These are phyloP conservation scores for Sarcophaga carnaria DNA, from an alignment of 2,888 invertebrate species.

Conservation along the genomic window DNA sequence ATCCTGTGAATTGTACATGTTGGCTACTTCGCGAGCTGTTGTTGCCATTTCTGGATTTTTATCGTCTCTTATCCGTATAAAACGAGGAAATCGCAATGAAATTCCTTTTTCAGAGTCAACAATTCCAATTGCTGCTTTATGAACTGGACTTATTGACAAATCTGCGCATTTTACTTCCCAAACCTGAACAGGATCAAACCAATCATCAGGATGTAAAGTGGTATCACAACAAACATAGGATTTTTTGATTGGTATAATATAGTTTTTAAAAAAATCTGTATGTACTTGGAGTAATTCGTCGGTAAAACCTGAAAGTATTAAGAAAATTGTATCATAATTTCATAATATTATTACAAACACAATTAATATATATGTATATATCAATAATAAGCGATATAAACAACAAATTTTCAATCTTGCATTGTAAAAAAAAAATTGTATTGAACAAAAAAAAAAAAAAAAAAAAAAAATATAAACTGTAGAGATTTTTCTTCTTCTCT, in stretches of 20 bases:
- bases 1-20: conserved; percentile 95
- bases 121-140: conserved; percentile 93
- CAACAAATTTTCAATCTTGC: neutral
- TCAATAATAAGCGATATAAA: neutral
- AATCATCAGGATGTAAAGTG: conserved; percentile 90
- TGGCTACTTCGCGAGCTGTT: conserved; percentile 92
- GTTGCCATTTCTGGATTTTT: conserved; percentile 97
- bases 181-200: conserved; percentile 93
- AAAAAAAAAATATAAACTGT: too few relatives aligned
- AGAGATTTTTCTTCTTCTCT: too few relatives aligned
- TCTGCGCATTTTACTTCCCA: conserved; percentile 99
- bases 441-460: too few relatives aligned
- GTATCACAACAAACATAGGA: conserved; percentile 91
- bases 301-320: conserved; percentile 92
- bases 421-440: too few relatives aligned
- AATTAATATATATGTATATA: neutral
- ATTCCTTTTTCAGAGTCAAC: conserved; percentile 96
- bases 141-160: conserved; percentile 96
- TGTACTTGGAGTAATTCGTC: conserved; percentile 93
- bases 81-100: conserved; percentile 96
- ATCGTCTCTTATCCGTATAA: conserved; percentile 94
- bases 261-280: conserved; percentile 88
- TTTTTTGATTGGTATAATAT: conserved; percentile 89
- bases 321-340: neutral
- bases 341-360: neutral